Base-by-base conservation (phyloP, 2,113 vertebrate genomes). In the Haemorhous mexicanus region DNA sequence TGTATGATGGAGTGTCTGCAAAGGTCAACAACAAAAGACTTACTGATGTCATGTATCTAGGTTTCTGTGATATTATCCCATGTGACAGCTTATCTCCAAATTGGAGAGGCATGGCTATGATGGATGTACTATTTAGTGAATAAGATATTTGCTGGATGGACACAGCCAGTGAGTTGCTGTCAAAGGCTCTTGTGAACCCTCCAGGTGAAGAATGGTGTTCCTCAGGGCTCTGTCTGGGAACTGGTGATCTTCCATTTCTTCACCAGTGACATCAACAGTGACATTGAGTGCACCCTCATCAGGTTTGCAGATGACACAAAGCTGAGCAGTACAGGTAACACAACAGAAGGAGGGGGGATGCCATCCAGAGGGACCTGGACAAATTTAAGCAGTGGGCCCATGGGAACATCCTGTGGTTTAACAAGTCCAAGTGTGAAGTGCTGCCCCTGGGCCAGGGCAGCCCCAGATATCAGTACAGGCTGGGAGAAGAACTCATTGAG, bases 171-270 rank as follows among this genome's bases (percentile, higher is more conserved):
- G 22, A 81, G 18, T 10, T 80, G 50, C 0, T 2, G 49, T 35
- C 26, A 56, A 6, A 15, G 13, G 43, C 32, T 88, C 14, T 32
- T 63, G 20, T 27, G 35, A 20, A 39, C 10, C 5, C 39, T 64
- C 26, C 35, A 64, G 20, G 35, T 67, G 70, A 58, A 43, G 13
- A 41, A 2, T 20, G 43, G 3, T 26, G n/a, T 2, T 47, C 4
- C 67, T 80, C 21, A 56, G 41, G 16, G 41, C n/a, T 32, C 30
- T 39, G 15, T 33, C 81, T 73, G 58, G 33, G 35, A 17, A 13
- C 21, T 63, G 49, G 20, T 49, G 35, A 14, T 35, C 21, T 32
- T 49, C 30, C 0, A 0, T 56, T 18, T 32, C 35, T 19, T 58
- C 59, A 35, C 5, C 43, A 43, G 10, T 35, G 41, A 27, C 20